Base-by-base conservation (phyloP, 2,797 vertebrate genomes). In the Poeciliopsis presidionis region DNA sequence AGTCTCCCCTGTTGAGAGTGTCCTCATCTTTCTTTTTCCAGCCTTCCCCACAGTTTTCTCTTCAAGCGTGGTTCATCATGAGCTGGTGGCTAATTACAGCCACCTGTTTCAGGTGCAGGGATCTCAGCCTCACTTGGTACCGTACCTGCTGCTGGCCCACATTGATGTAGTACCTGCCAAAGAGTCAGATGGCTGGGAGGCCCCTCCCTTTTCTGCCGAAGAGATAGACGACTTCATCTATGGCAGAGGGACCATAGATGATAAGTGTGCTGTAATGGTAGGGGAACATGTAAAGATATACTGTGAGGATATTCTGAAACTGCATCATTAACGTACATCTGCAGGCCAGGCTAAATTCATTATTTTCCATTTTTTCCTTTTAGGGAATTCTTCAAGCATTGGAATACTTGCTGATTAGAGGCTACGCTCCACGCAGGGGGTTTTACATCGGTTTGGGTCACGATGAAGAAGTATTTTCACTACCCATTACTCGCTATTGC, bases 111-210 rank as follows among this genome's bases (percentile, higher is more conserved):
- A 93, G 39, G 90, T 98, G n/a, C 87, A 72, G 76, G 98, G 98
- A 51, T 95, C 96, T 0, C 91, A 96, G 79, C 91, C 94, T 39
- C 87, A 89, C 55, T 81, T 98, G 83, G 82, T 90, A 81, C 98
- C 98, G 0, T 99, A 99, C 83, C 94, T 99, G 94, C 94, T 99
- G 69, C 86, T 98, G 80, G 97, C 98, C 47, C 98, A 99, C 93
- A 95, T 97, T n/a, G 98, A 99, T n/a, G 97, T 99, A 51, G 98
- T 99, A 7, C 97, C 98, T 18, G 97, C 97, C 71, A n/a, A 93
- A 18, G 95, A 96, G 85, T 89, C 92, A 0, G 95, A 98, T 47
- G 97, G 96, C 75, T 99, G 98, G 98, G 95, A 97, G 0, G 96
- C 96, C 3, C 97, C 97, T 5, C 98, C 98, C 0, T 99, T 99